Evolutionary conservation across 2,113 vertebrate genomes (phyloP).

Genomic region (Etheostoma spectabile): DNA sequence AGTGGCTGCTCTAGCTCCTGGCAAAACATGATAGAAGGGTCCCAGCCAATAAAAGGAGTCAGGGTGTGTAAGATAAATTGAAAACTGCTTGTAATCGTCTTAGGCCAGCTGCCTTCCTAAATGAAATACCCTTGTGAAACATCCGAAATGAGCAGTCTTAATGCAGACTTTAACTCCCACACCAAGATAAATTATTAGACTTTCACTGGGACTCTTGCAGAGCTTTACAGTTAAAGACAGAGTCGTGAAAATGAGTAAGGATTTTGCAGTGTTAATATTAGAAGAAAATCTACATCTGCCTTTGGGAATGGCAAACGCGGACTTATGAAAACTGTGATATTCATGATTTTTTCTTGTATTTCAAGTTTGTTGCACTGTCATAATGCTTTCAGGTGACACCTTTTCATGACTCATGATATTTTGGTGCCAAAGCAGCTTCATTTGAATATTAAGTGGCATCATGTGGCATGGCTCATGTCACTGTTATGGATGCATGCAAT

Average conservation of each 20-base stretch:
- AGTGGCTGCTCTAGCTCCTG: slow-evolving; percentile 81
- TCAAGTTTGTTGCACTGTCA: not conserved
- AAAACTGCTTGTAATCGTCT: slow-evolving; percentile 86
- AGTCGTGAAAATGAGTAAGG: slow-evolving; percentile 40
- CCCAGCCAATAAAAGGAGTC: slow-evolving; percentile 79
- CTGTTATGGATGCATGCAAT: not conserved
- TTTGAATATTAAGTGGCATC: slow-evolving; percentile 12
- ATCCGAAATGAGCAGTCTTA: slow-evolving; percentile 76
- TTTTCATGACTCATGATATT: not conserved
- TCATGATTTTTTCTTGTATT: not conserved
- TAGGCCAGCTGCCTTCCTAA: slow-evolving; percentile 82
- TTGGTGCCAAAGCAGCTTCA: slow-evolving; percentile 6
- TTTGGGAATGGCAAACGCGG: slow-evolving; percentile 2
- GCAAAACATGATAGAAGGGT: slow-evolving; percentile 85
- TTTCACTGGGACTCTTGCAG: slow-evolving; percentile 57
- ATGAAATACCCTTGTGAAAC: slow-evolving; percentile 81
- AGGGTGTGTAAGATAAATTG: slow-evolving; percentile 84
- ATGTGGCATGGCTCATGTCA: not conserved
- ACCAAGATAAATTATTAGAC: slow-evolving; percentile 68
- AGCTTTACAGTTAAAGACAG: slow-evolving; percentile 64
- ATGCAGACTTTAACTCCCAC: slow-evolving; percentile 71
- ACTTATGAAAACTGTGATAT: slow-evolving; percentile 4
- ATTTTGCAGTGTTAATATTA: slow-evolving; percentile 39
- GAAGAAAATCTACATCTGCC: slow-evolving; percentile 15
- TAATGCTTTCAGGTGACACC: not conserved